phyloP scores from a whole-genome alignment of 2,113 vertebrate species.

The Pluvialis apricaria region DNA sequence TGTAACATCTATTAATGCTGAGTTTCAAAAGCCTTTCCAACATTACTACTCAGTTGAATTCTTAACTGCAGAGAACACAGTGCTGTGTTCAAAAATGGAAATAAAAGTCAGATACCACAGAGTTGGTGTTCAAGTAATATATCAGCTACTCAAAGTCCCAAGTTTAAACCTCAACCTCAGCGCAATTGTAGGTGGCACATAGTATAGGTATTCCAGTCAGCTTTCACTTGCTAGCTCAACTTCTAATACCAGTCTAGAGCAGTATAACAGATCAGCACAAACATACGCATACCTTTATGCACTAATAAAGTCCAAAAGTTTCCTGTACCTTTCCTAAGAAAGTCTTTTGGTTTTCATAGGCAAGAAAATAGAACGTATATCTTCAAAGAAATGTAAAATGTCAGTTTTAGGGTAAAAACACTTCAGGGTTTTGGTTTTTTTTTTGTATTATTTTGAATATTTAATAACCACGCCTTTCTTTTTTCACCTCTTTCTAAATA shows the following conservation, averaged over 20 bases:
- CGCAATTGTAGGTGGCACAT: neutral
- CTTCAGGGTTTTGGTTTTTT: neutral
- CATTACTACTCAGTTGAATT: neutral
- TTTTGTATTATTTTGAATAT: neutral
- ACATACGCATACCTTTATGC: accelerated
- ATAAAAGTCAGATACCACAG: neutral
- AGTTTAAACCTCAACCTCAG: neutral
- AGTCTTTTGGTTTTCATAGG: neutral
- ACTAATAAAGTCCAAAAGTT: neutral
- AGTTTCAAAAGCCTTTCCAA: neutral
- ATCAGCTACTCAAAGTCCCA: neutral
- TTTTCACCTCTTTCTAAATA: neutral
- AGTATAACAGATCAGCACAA: neutral
- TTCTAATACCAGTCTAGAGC: neutral
- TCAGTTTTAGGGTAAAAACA: neutral
- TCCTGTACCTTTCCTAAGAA: neutral
- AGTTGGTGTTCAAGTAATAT: neutral
- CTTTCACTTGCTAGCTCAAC: neutral
- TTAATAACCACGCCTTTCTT: neutral
- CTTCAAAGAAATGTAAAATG: neutral
- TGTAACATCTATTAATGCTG: neutral
- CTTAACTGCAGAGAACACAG: neutral
- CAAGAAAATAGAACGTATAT: neutral
- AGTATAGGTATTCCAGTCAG: neutral
- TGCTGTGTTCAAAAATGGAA: neutral